A percentile compares a stretch with the other conserved stretches of the same genome.
phyloP scores from a whole-genome alignment of 2,113 vertebrate species.

The Pycnonotus jocosus region DNA sequence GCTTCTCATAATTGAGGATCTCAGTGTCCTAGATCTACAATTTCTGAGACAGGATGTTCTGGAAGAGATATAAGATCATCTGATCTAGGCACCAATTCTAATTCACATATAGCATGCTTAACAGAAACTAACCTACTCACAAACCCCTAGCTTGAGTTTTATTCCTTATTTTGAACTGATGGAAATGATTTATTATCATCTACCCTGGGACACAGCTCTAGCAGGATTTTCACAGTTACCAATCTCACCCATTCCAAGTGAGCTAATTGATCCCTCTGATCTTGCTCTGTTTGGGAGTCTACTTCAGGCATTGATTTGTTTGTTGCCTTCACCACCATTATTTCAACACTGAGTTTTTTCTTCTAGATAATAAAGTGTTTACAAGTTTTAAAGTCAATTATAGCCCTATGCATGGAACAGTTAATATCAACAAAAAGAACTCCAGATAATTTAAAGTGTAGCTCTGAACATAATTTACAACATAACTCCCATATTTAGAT shows the following conservation, averaged over 20 bases:
- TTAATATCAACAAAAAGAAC: background rate
- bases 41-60: background rate
- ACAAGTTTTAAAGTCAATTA: slow-evolving; percentile 17
- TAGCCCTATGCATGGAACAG: background rate
- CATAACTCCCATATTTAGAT: background rate
- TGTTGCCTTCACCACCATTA: background rate
- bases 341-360: background rate
- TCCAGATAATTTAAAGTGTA: background rate
- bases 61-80: background rate
- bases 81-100: background rate
- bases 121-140: background rate
- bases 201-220: background rate
- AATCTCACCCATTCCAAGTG: background rate
- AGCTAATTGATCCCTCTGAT: background rate
- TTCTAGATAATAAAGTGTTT: slow-evolving; percentile 6
- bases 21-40: background rate
- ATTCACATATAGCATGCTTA: background rate
- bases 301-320: slow-evolving; percentile 14
- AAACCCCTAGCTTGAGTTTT: background rate
- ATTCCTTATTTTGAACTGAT: background rate
- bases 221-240: background rate
- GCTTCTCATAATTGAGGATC: background rate
- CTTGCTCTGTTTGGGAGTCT: background rate
- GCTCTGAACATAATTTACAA: background rate
- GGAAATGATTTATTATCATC: background rate